Percentiles rank a stretch among this genome's conserved stretches.
Evolutionary conservation across 2,113 vertebrate species (phyloP).

Genomic region (Buteo buteo): DNA sequence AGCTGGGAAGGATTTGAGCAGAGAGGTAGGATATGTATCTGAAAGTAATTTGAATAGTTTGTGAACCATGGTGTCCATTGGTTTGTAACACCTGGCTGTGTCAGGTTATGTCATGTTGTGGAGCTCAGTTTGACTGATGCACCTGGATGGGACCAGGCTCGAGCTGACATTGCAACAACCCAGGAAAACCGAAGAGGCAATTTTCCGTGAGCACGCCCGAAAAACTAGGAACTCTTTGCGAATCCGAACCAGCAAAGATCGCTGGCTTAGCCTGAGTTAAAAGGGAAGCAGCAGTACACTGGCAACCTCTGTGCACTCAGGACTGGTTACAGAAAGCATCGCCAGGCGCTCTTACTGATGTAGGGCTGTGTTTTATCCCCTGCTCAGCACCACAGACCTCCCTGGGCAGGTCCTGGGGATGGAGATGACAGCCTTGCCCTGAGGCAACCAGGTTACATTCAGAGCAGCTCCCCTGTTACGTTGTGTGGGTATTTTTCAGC

Average conservation of each 20-base stretch:
- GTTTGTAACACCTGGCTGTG: constrained; percentile 46
- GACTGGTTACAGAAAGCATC: background rate
- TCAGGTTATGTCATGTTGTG: constrained; percentile 43
- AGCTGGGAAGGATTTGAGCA: constrained; percentile 13
- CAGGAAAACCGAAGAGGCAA: background rate
- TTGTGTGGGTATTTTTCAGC: background rate
- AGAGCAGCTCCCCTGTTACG: background rate
- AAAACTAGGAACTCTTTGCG: background rate
- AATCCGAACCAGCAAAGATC: background rate
- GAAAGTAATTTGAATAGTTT: constrained; percentile 62
- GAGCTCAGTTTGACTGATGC: constrained; percentile 51
- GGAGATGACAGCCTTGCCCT: background rate
- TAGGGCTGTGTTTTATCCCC: background rate
- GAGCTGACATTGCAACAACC: constrained; percentile 12
- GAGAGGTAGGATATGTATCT: constrained; percentile 21
- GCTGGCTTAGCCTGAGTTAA: background rate
- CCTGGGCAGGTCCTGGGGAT: background rate
- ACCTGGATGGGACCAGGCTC: background rate
- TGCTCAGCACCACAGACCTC: background rate
- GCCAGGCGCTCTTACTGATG: background rate
- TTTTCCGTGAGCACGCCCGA: background rate
- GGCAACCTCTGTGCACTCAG: background rate
- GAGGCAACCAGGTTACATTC: background rate
- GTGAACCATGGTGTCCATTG: constrained; percentile 54
- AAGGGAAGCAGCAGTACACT: background rate